These are phyloP conservation scores for Drosophila cyrtoloma DNA, from an alignment of 2,888 invertebrate genomes.

Conservation along the genomic window DNA sequence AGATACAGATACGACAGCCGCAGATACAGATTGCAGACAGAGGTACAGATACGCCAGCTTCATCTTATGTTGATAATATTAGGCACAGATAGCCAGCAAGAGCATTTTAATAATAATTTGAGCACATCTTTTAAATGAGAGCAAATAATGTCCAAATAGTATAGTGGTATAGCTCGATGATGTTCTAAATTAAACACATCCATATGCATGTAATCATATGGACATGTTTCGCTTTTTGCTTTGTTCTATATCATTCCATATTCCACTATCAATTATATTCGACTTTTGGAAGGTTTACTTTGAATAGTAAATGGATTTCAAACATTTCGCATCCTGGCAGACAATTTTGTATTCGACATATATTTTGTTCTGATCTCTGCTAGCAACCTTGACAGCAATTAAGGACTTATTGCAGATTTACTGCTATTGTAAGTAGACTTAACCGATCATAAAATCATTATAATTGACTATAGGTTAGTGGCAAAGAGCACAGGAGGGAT, in stretches of 20 bases:
- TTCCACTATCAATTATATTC: background rate
- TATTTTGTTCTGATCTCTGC: background rate
- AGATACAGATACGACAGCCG: slow-evolving; percentile 1
- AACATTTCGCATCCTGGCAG: background rate
- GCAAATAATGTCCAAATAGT: background rate
- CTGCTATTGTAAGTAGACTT: background rate
- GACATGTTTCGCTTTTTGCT: background rate
- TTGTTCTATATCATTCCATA: background rate
- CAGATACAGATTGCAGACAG: slow-evolving; percentile 1
- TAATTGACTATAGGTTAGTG: background rate
- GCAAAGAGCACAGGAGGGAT: background rate
- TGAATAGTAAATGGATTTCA: background rate
- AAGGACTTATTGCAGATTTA: background rate
- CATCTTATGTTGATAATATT: background rate
- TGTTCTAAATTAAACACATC: background rate
- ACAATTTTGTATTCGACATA: background rate
- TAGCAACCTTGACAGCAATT: background rate
- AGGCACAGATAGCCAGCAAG: background rate
- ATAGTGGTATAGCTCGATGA: background rate
- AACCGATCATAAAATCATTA: background rate
- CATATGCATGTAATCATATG: background rate
- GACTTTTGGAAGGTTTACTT: background rate
- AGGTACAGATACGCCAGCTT: background rate
- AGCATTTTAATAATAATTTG: background rate
- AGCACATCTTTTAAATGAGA: background rate